Conservation (phyloP, 2,113 vertebrate species). For the Mesitornis unicolor region DNA sequence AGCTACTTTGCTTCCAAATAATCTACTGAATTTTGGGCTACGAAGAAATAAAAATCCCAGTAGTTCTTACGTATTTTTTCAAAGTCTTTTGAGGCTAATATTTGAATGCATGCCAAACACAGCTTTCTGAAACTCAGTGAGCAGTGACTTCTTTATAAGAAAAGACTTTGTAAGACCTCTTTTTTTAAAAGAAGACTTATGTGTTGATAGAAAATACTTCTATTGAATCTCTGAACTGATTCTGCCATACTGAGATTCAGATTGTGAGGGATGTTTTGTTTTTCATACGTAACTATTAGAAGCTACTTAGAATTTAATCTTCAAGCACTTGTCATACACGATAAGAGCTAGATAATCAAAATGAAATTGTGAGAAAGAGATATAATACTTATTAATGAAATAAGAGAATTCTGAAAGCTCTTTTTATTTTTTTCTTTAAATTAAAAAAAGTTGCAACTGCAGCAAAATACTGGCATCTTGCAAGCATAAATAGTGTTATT, state of each 20-base stretch:
- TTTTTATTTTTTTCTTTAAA: not conserved
- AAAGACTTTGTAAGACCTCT: not conserved
- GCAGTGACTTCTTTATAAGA: not conserved
- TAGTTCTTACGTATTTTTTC: not conserved
- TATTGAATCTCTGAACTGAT: not conserved
- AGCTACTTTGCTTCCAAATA: not conserved
- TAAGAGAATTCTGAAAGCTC: not conserved
- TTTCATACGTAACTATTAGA: not conserved
- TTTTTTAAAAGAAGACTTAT: not conserved
- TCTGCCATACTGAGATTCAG: not conserved
- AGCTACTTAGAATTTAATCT: not conserved
- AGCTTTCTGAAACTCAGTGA: not conserved
- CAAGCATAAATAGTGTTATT: not conserved
- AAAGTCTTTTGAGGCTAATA: not conserved
- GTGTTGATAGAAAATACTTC: not conserved
- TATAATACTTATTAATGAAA: not conserved
- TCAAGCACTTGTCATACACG: not conserved
- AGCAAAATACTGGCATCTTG: not conserved
- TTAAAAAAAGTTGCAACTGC: not conserved
- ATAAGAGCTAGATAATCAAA: not conserved
- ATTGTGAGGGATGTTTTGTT: not conserved
- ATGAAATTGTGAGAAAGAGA: not conserved
- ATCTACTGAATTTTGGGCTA: not conserved
- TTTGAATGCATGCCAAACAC: not conserved
- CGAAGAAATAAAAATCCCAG: accelerated